Evolutionary conservation across 2,888 invertebrate genomes (phyloP), one percentile per base, ranked within the genome.

Genomic region (Nomada fucata): DNA sequence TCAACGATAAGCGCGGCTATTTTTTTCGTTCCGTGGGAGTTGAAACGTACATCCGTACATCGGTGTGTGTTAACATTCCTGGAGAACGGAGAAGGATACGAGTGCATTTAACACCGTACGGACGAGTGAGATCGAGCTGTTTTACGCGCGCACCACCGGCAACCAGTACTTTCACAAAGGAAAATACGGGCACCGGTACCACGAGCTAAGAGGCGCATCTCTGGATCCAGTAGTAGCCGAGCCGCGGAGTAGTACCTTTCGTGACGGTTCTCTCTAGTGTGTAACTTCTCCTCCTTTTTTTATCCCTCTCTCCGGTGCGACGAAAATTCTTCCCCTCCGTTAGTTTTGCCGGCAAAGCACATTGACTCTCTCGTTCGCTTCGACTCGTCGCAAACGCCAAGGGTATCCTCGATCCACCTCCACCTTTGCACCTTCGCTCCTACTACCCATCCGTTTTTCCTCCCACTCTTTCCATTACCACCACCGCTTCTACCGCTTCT

Each of bases 201-300:
- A 72, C 79, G 72, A 61, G 84, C 81, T 65, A 77, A 86, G 86
- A 72, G 84, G 79, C 83, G 84, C 82, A 83, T 80, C 81, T 84
- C 76, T 84, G 79, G 75, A 83, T 82, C 86, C 90, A 91, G 91
- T 91, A 87, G 89, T 86, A 87, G 72, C 86, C 85, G 88, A 86
- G 88, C 88, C 69, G 79, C 82, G 86, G 86, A 87, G 87, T 81
- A 82, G 87, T 87, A 84, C 85, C 73, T 86, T 47, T 87, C 86
- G 88, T 82, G 82, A 82, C 76, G 76, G 71, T 83, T 68, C 73
- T 68, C 65, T 74, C 47, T 77, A 53, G 61, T 47, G 78, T 59
- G 75, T 69, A 44, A 64, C 71, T 82, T 83, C 83, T 79, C 76
- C 80, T 79, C 78, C 70, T 83, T 57, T 72, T 50, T 50, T 50